These are phyloP conservation scores for Catocala fraxini DNA, from an alignment of 2,888 invertebrate genomes.

Conservation along the genomic window DNA sequence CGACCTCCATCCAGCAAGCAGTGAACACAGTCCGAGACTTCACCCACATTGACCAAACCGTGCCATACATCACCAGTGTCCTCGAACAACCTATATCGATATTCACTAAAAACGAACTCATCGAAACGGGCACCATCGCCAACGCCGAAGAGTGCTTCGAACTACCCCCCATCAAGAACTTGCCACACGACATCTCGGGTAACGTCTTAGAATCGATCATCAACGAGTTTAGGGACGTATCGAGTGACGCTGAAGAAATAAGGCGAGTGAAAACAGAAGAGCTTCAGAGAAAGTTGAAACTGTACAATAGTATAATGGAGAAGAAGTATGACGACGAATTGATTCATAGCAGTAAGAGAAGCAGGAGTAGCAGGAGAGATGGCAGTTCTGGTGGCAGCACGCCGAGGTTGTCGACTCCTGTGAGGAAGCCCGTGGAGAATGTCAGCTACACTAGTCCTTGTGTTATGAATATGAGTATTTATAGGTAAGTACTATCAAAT, in stretches of 20 bases:
- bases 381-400: slow-evolving; percentile 65
- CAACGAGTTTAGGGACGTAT: slow-evolving; percentile 76
- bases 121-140: slow-evolving; percentile 70
- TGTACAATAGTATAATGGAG: slow-evolving; percentile 91
- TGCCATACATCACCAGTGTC: slow-evolving; percentile 77
- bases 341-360: slow-evolving; percentile 87
- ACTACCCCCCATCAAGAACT: slow-evolving; percentile 88
- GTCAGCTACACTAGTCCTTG: slow-evolving; percentile 73
- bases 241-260: slow-evolving; percentile 70
- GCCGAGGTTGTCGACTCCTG: slow-evolving; percentile 67
- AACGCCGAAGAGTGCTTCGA: slow-evolving; percentile 93
- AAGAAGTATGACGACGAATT: slow-evolving; percentile 91
- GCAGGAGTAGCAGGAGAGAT: slow-evolving; percentile 70
- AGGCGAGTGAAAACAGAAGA: slow-evolving; percentile 68
- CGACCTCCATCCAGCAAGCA: slow-evolving; percentile 78
- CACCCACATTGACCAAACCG: slow-evolving; percentile 73
- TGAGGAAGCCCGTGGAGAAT: slow-evolving; percentile 51
- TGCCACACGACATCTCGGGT: slow-evolving; percentile 79
- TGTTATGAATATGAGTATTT: slow-evolving; percentile 71
- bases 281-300: slow-evolving; percentile 86
- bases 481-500: slow-evolving; percentile 50
- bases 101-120: slow-evolving; percentile 69
- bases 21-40: slow-evolving; percentile 80
- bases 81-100: slow-evolving; percentile 77
- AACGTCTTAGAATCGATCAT: slow-evolving; percentile 80